Conservation (phyloP, 2,797 vertebrate genomes). For the Acanthopagrus latus region DNA sequence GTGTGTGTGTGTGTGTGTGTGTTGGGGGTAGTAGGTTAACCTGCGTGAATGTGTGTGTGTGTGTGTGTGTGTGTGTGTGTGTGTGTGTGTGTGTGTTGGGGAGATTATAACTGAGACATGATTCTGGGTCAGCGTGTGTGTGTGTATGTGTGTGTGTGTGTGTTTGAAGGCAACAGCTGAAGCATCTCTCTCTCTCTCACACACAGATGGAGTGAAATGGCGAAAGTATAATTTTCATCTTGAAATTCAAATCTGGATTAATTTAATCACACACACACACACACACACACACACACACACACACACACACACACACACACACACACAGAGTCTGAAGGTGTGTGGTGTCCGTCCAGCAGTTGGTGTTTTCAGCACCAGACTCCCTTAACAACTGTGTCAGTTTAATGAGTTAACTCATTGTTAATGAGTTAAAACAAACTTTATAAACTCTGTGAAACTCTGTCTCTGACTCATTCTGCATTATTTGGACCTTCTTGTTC, state of each 20-base stretch:
- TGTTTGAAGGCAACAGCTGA: slow-evolving; percentile 1
- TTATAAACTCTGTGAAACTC: too few relatives aligned
- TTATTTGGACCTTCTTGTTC: too few relatives aligned
- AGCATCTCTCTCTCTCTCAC: too few relatives aligned
- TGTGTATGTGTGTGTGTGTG: not conserved
- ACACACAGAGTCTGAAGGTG: not conserved
- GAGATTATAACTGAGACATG: too few relatives aligned
- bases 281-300: not conserved
- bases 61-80: not conserved
- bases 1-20: not conserved
- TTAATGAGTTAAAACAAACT: too few relatives aligned
- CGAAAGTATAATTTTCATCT: slow-evolving; percentile 19
- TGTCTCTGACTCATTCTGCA: too few relatives aligned
- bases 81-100: not conserved
- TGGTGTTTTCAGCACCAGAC: not conserved
- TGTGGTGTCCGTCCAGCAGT: not conserved
- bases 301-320: not conserved
- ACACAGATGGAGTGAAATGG: not conserved
- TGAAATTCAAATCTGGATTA: slow-evolving; percentile 39
- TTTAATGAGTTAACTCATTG: too few relatives aligned
- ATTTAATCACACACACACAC: slow-evolving; percentile 14
- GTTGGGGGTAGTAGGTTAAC: not conserved
- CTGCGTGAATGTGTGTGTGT: not conserved
- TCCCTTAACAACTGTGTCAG: too few relatives aligned
- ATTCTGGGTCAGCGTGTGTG: too few relatives aligned